phyloP scores from a whole-genome alignment of 2,888 invertebrate species.

The Neria commutata region DNA sequence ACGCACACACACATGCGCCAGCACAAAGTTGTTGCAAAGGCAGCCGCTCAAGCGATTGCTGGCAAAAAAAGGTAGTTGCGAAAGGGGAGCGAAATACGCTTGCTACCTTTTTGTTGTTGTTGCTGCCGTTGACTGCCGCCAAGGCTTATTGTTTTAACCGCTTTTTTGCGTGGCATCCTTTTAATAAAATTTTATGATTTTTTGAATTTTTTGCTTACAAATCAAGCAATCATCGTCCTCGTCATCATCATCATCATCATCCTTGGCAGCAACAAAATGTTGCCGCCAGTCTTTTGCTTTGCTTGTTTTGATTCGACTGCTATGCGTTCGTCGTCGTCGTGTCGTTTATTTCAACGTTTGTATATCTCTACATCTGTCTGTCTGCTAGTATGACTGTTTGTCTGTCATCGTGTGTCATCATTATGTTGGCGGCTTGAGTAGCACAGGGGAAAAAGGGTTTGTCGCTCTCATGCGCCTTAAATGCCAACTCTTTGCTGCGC shows the following conservation, averaged over 20 bases:
- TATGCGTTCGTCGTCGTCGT: too few relatives aligned
- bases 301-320: too few relatives aligned
- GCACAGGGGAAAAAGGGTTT: not conserved
- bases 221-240: not conserved
- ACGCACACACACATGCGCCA: too few relatives aligned
- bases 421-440: too few relatives aligned
- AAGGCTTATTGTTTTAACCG: slow-evolving; percentile 1
- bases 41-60: not conserved
- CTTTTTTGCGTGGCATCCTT: not conserved
- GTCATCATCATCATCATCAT: not conserved
- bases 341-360: not conserved
- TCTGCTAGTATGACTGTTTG: slow-evolving; percentile 45
- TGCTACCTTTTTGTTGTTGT: too few relatives aligned
- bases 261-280: not conserved
- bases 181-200: not conserved
- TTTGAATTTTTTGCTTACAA: not conserved
- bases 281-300: not conserved
- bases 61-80: not conserved
- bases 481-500: slow-evolving; percentile 14
- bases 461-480: slow-evolving; percentile 6
- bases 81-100: not conserved
- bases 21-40: not conserved
- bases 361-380: slow-evolving; percentile 25
- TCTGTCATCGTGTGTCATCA: slow-evolving; percentile 56
- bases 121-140: not conserved